These are phyloP conservation scores for Rutilus rutilus DNA, from an alignment of 2,113 vertebrate genomes.

Conservation along the genomic window DNA sequence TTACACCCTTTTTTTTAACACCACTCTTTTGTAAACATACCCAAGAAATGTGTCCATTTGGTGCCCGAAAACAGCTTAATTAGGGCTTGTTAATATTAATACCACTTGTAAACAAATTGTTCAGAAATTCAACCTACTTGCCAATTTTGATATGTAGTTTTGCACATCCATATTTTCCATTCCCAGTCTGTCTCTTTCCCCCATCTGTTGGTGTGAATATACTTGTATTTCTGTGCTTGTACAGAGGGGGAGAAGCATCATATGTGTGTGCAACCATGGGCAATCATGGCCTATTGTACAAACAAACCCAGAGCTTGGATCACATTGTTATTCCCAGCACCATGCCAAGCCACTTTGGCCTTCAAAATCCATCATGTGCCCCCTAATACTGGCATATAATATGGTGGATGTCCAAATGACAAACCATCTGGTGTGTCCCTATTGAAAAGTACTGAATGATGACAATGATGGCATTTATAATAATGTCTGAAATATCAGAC, in stretches of 20 bases:
- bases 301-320: slow-evolving; percentile 31
- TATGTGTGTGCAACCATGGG: slow-evolving; percentile 16
- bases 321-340: slow-evolving; percentile 11
- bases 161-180: neutral
- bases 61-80: neutral
- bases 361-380: slow-evolving; percentile 67
- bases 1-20: neutral
- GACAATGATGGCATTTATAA: slow-evolving; percentile 37
- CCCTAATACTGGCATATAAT: slow-evolving; percentile 58
- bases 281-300: slow-evolving; percentile 23
- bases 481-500: slow-evolving; percentile 2
- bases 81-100: neutral
- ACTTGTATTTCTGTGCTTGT: slow-evolving; percentile 30
- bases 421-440: slow-evolving; percentile 66
- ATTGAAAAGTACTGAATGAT: slow-evolving; percentile 35
- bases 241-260: slow-evolving; percentile 1
- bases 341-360: slow-evolving; percentile 63
- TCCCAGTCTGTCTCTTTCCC: neutral
- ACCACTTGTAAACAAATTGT: neutral
- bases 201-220: slow-evolving; percentile 23
- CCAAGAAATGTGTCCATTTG: neutral
- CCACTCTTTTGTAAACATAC: neutral
- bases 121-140: neutral
- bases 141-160: neutral
- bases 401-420: slow-evolving; percentile 65